These are phyloP conservation scores for Spisula solida DNA, from an alignment of 2,888 invertebrate species.

Conservation along the genomic window DNA sequence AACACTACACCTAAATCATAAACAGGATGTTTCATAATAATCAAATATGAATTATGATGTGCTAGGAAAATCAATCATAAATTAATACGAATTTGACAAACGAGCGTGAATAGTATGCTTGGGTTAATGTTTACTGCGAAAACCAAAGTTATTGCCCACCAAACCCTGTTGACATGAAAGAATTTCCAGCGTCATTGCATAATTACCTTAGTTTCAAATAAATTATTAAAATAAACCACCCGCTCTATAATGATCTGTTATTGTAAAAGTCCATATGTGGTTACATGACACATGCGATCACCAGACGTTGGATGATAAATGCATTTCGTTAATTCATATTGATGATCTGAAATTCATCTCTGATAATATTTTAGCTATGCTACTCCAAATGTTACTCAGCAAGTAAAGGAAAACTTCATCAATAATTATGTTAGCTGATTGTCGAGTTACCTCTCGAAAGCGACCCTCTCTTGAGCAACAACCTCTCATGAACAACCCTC, in stretches of 20 bases:
- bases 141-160: background rate
- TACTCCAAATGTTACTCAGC: no score
- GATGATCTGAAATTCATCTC: no score
- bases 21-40: slow-evolving; percentile 8
- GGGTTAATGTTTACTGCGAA: background rate
- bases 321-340: no score
- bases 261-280: background rate
- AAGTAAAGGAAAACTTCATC: no score
- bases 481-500: no score
- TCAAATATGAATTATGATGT: background rate
- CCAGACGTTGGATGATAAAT: no score
- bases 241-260: background rate
- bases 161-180: background rate
- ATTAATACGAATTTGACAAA: background rate
- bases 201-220: background rate
- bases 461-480: no score
- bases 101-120: background rate
- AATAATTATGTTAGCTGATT: no score
- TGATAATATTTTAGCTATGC: no score
- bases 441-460: no score
- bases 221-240: background rate
- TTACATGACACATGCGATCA: no score
- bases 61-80: slow-evolving; percentile 1
- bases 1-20: background rate
- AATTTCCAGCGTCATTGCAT: background rate